Evolutionary conservation across 2,888 invertebrate genomes (phyloP).

Genomic region (Epinotia demarniana): DNA sequence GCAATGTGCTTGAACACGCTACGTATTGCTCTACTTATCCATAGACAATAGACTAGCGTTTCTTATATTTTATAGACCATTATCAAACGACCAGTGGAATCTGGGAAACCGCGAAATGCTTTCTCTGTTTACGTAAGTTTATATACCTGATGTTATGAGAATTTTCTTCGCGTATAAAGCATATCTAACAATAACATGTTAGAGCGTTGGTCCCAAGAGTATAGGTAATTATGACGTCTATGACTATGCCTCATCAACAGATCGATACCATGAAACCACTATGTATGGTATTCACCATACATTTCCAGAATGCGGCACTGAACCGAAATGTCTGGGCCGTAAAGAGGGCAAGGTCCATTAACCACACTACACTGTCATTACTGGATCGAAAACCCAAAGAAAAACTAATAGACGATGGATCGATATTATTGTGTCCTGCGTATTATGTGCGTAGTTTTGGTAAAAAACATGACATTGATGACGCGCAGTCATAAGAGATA

Average conservation of each 20-base stretch:
- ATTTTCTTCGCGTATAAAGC: background rate
- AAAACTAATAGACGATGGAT: slow-evolving; percentile 11
- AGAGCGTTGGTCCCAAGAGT: background rate
- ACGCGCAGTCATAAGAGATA: background rate
- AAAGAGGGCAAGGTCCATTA: background rate
- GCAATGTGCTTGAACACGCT: slow-evolving; percentile 1
- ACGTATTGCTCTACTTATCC: slow-evolving; percentile 13
- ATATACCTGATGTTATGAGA: background rate
- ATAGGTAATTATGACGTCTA: no score
- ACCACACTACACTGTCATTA: background rate
- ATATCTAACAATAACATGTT: background rate
- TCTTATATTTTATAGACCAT: slow-evolving; percentile 12
- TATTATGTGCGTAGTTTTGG: background rate
- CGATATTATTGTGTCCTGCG: slow-evolving; percentile 1
- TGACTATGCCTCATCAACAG: no score
- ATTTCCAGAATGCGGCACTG: no score
- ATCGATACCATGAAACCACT: background rate
- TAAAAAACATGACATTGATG: background rate
- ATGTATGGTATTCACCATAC: no score
- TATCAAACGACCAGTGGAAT: background rate
- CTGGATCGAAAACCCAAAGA: background rate
- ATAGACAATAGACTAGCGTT: slow-evolving; percentile 4
- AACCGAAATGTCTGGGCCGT: background rate
- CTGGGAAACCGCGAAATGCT: background rate
- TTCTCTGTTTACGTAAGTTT: background rate